Evolutionary conservation across 2,888 invertebrate species (phyloP).

Genomic region (Autographa gamma): DNA sequence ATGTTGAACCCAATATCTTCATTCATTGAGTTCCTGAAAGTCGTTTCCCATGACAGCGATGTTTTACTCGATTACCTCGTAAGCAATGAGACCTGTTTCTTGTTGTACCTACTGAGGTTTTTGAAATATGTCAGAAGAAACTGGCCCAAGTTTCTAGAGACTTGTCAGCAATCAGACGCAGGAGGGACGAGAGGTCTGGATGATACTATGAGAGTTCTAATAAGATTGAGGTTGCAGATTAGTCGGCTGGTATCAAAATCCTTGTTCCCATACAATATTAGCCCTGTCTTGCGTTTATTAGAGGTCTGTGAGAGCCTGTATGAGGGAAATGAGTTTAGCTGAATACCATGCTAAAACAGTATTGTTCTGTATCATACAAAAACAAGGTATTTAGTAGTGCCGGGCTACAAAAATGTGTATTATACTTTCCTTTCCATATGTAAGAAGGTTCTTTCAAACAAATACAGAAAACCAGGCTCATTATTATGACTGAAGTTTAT

Average conservation of each 20-base stretch:
- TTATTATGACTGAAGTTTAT: constrained; percentile 16
- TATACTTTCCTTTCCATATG: not conserved
- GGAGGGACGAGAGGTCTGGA: constrained; percentile 90
- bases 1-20: constrained; percentile 96
- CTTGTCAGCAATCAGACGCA: constrained; percentile 91
- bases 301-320: constrained; percentile 95
- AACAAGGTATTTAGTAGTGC: constrained; percentile 28
- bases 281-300: constrained; percentile 94
- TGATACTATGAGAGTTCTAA: constrained; percentile 95
- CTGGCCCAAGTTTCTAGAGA: constrained; percentile 94
- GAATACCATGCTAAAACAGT: constrained; percentile 67
- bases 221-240: constrained; percentile 93
- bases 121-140: constrained; percentile 95
- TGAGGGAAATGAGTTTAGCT: constrained; percentile 95
- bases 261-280: constrained; percentile 96
- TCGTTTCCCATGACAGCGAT: constrained; percentile 94
- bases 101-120: constrained; percentile 94
- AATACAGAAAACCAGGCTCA: not conserved
- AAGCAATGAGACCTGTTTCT: constrained; percentile 96
- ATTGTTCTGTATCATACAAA: constrained; percentile 27
- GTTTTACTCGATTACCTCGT: constrained; percentile 95
- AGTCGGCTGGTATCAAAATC: constrained; percentile 94
- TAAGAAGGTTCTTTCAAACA: not conserved
- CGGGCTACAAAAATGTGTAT: constrained; percentile 22
- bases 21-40: constrained; percentile 95